Conservation (phyloP, 2,113 vertebrate genomes). For the Osmerus mordax region DNA sequence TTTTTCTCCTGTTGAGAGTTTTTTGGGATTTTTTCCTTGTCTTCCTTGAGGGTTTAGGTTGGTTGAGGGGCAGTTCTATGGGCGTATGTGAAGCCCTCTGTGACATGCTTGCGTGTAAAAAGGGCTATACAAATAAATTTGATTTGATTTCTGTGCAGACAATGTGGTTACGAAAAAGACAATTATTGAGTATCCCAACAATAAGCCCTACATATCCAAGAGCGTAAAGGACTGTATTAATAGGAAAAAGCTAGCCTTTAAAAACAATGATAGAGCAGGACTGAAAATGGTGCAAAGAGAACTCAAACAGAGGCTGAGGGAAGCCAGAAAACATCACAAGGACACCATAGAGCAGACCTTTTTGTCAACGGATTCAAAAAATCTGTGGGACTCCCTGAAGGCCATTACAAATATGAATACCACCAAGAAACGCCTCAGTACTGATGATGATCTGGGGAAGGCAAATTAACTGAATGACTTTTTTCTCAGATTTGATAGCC, state of each 20-base stretch:
- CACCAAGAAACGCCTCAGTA: neutral
- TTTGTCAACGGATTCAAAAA: neutral
- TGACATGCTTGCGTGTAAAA: too few relatives aligned
- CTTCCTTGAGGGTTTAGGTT: too few relatives aligned
- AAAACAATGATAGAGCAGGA: neutral
- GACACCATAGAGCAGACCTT: neutral
- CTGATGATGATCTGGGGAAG: too few relatives aligned
- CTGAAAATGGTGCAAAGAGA: neutral
- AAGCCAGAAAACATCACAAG: neutral
- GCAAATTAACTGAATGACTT: neutral
- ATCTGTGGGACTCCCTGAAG: neutral
- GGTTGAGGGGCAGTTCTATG: too few relatives aligned
- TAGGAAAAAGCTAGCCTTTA: conserved; percentile 3
- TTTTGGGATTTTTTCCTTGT: too few relatives aligned
- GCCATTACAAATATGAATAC: neutral
- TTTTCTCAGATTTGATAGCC: neutral
- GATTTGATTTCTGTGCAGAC: neutral
- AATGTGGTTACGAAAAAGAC: neutral
- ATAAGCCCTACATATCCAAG: neutral
- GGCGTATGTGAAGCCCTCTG: too few relatives aligned
- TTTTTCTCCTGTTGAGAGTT: too few relatives aligned
- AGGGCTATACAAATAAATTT: too few relatives aligned
- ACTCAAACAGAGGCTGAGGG: neutral
- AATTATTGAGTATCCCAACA: neutral
- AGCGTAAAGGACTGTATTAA: neutral